Conservation (phyloP, 2,888 invertebrate genomes). For the Trachelus tabidus region DNA sequence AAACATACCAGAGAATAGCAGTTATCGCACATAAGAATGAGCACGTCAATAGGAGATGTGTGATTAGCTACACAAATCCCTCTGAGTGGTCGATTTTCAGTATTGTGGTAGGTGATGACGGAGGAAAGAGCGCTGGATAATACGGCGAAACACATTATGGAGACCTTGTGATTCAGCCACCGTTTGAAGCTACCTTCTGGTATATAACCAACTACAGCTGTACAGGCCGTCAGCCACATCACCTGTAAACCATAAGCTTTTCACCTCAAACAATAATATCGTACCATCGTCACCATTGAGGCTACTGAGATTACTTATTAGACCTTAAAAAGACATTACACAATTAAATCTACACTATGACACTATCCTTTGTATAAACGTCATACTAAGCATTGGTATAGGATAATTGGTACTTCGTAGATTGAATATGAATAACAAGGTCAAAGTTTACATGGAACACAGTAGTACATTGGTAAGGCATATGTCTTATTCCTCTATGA, state of each 20-base stretch:
- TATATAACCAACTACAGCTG: constrained; percentile 87
- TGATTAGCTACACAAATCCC: constrained; percentile 99
- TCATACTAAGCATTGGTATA: background rate
- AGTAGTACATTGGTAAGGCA: background rate
- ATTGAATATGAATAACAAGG: background rate
- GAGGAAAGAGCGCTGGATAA: constrained; percentile 92
- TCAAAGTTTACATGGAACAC: background rate
- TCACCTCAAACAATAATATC: constrained; percentile 34
- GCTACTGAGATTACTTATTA: background rate
- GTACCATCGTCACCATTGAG: background rate
- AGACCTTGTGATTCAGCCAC: constrained; percentile 81
- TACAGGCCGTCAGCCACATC: constrained; percentile 86
- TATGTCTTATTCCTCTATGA: background rate
- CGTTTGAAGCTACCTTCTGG: constrained; percentile 83
- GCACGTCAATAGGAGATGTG: constrained; percentile 97
- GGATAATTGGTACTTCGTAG: background rate
- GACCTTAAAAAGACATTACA: background rate
- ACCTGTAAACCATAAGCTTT: constrained; percentile 73
- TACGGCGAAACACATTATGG: constrained; percentile 92
- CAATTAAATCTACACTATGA: background rate
- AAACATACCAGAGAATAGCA: constrained; percentile 94
- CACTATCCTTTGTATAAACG: background rate
- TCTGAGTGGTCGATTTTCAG: constrained; percentile 85
- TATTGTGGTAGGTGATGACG: constrained; percentile 87
- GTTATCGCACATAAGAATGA: constrained; percentile 96